phyloP scores from a whole-genome alignment of 2,888 invertebrate genomes.

The Spodoptera littoralis region DNA sequence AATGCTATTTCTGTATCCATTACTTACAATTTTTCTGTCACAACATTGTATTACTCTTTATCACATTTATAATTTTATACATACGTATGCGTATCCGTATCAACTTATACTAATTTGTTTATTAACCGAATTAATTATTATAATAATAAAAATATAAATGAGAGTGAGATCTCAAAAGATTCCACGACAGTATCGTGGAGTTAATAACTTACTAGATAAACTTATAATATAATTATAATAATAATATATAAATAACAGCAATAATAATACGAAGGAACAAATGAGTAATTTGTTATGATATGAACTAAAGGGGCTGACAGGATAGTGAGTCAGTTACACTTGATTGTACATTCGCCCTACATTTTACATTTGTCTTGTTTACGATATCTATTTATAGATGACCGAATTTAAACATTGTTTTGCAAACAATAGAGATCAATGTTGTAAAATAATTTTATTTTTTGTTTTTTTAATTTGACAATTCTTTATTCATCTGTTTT shows the following conservation, averaged over 20 bases:
- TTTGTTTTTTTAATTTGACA: too few relatives aligned
- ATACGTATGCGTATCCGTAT: too few relatives aligned
- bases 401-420: conserved; percentile 29
- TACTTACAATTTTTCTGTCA: conserved; percentile 3
- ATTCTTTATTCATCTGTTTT: too few relatives aligned
- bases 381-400: conserved; percentile 34
- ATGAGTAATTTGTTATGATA: conserved; percentile 54
- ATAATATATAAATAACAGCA: conserved; percentile 44
- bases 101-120: too few relatives aligned
- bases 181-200: conserved; percentile 55
- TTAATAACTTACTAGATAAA: conserved; percentile 55
- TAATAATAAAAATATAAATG: conserved; percentile 18
- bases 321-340: conserved; percentile 42
- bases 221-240: conserved; percentile 44
- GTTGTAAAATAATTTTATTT: too few relatives aligned
- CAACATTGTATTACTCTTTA: conserved; percentile 4
- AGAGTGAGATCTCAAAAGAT: conserved; percentile 56
- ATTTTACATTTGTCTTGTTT: conserved; percentile 34
- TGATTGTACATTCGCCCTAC: conserved; percentile 38
- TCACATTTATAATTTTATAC: too few relatives aligned
- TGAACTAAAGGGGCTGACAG: conserved; percentile 33
- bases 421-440: conserved; percentile 1
- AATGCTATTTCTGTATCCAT: background rate
- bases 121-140: conserved; percentile 7
- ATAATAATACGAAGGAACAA: conserved; percentile 44